phyloP scores from a whole-genome alignment of 2,888 invertebrate species.

The Drosophila putrida region DNA sequence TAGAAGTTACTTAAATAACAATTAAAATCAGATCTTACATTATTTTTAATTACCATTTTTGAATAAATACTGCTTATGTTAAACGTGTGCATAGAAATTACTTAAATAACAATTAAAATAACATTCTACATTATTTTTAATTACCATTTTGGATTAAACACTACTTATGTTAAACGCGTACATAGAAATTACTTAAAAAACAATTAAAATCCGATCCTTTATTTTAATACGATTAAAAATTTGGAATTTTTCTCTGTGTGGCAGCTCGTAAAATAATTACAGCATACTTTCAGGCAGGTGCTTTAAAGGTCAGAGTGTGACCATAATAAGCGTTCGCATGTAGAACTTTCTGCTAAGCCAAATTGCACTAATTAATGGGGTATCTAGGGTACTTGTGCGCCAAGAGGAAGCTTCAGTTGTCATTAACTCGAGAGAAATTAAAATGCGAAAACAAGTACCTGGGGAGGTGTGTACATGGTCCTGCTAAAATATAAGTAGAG shows the following conservation, averaged over 20 bases:
- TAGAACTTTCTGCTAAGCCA: neutral
- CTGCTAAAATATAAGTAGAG: neutral
- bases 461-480: neutral
- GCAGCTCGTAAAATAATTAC: neutral
- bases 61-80: too few species aligned
- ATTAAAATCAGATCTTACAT: neutral
- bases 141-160: too few species aligned
- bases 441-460: conserved; percentile 4
- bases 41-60: too few species aligned
- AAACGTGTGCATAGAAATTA: too few species aligned
- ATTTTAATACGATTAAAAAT: neutral
- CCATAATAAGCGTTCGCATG: conserved; percentile 16
- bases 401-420: neutral
- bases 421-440: neutral
- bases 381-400: conserved; percentile 3
- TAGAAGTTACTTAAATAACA: neutral
- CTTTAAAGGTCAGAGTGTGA: conserved; percentile 32
- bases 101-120: too few species aligned
- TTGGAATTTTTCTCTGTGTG: neutral
- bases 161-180: too few species aligned
- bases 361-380: conserved; percentile 2
- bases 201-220: neutral
- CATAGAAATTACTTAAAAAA: neutral
- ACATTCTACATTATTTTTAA: too few species aligned
- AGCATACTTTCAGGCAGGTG: conserved; percentile 37